Base-by-base conservation (phyloP, 2,113 vertebrate species). In the Phrynosoma platyrhinos region DNA sequence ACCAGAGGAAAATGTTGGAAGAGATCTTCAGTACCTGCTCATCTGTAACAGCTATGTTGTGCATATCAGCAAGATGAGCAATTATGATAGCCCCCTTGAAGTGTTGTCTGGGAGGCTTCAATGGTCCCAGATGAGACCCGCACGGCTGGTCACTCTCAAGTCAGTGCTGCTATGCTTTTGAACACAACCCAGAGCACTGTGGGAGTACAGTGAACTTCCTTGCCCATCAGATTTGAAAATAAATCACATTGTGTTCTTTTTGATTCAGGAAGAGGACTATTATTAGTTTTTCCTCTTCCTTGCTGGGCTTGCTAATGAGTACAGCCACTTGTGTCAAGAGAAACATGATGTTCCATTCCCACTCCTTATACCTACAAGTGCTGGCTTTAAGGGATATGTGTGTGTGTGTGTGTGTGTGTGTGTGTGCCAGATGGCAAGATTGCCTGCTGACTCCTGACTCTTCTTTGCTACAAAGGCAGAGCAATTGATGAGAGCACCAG, bases 241-340 rank as follows among this genome's bases (percentile, higher is more conserved):
- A 64, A 47, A 18, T 79, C 7, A 32, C 3, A 4, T 55, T 32
- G 21, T 18, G 27, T 93, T 95, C 91, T 93, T 90, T 92, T 85
- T 93, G 93, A 93, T 93, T 88, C 86, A 88, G 90, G 90, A 95
- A 92, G 90, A 83, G 64, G 55, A 1, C 86, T 84, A 89, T 32
- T 79, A 74, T 90, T 89, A 88, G 88, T 89, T 83, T 80, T 76
- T 86, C 30, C 25, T 81, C 77, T 72, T 27, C 52, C 52, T 81
- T 87, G 79, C 79, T 62, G 25, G 25, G 27, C 20, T 13, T 62
- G 62, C 25, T 74, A 87, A 87, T 74, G 58, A 13, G n/a, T 72
- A 62, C 9, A 74, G 32, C 84, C 79, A 64, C 66, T 89, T 58
- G 68, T 36, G 27, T n/a, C 32, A 86, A 90, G 93, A 90, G 93